A percentile compares a stretch with the other conserved stretches of the same genome.
Conservation (phyloP, 2,888 invertebrate species). For the Cynaeus angustus region DNA sequence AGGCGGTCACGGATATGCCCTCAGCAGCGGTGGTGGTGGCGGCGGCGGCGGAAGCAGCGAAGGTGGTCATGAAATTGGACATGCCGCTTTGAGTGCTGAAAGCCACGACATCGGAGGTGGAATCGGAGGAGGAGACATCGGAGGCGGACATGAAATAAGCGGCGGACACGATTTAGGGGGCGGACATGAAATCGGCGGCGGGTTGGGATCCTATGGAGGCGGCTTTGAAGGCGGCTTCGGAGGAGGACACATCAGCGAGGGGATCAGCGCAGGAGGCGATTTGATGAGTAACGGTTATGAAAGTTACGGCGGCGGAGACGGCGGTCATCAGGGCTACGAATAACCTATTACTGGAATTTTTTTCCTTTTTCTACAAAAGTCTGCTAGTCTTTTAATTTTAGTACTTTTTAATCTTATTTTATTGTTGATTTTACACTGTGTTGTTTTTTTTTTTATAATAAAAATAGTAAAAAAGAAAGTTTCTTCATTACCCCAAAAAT, state of each 20-base stretch:
- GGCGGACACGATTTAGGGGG: slow-evolving; percentile 38
- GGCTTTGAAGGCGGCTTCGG: slow-evolving; percentile 58
- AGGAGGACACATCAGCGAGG: slow-evolving; percentile 55
- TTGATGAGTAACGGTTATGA: slow-evolving; percentile 48
- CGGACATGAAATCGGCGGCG: slow-evolving; percentile 59
- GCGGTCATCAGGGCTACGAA: slow-evolving; percentile 62
- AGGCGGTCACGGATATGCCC: slow-evolving; percentile 51
- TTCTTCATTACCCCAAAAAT: neutral
- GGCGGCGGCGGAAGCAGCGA: slow-evolving; percentile 63
- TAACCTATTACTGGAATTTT: slow-evolving; percentile 45
- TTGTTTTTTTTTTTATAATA: slow-evolving; percentile 36
- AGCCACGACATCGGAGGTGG: slow-evolving; percentile 39
- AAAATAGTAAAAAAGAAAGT: slow-evolving; percentile 12
- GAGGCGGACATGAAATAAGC: slow-evolving; percentile 36
- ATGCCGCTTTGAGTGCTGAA: slow-evolving; percentile 32
- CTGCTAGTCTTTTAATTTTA: slow-evolving; percentile 50
- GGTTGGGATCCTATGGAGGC: slow-evolving; percentile 65
- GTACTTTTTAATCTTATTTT: slow-evolving; percentile 45
- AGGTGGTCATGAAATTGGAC: slow-evolving; percentile 43
- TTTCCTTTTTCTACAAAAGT: slow-evolving; percentile 48
- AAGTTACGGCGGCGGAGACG: slow-evolving; percentile 57
- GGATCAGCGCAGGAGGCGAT: slow-evolving; percentile 52
- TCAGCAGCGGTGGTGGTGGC: slow-evolving; percentile 44
- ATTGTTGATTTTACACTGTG: slow-evolving; percentile 44
- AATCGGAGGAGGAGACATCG: slow-evolving; percentile 46